Percentiles rank a stretch among this genome's conserved stretches.
Conservation (phyloP, 2,888 invertebrate genomes). For the Phengaris arion region DNA sequence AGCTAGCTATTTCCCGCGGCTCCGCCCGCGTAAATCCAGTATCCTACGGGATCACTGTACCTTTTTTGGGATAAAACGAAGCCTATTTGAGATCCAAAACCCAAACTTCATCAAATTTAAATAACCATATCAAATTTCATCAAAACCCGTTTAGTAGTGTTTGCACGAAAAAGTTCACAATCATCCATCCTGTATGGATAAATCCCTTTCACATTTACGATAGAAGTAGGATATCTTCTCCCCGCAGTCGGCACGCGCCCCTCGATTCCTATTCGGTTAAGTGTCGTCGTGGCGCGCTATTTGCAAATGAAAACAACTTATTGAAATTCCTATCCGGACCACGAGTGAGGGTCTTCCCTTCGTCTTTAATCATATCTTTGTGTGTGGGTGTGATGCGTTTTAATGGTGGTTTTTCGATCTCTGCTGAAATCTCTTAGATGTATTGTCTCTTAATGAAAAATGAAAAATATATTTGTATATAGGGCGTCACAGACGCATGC, state of each 20-base stretch:
- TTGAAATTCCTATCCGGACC: constrained; percentile 74
- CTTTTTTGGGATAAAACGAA: too few species aligned
- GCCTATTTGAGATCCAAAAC: too few species aligned
- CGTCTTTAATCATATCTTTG: constrained; percentile 19
- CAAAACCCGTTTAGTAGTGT: too few species aligned
- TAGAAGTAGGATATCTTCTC: constrained; percentile 48
- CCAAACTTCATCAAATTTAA: too few species aligned
- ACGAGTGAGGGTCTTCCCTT: constrained; percentile 36
- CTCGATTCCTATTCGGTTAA: constrained; percentile 75
- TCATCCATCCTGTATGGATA: too few species aligned
- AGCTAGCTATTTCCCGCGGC: too few species aligned
- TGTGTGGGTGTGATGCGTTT: background rate
- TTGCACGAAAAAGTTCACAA: too few species aligned
- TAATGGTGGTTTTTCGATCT: background rate
- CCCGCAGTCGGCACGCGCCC: constrained; percentile 52
- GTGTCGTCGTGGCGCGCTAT: constrained; percentile 73
- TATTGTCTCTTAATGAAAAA: background rate
- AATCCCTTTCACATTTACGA: too few species aligned
- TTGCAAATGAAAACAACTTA: constrained; percentile 80
- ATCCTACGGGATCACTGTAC: too few species aligned
- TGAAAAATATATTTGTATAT: background rate
- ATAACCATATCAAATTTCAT: too few species aligned
- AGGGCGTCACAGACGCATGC: background rate
- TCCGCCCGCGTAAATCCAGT: too few species aligned
- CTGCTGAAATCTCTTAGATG: background rate